Base-by-base conservation (phyloP, 2,113 vertebrate genomes). In the Pterocles burchelli region DNA sequence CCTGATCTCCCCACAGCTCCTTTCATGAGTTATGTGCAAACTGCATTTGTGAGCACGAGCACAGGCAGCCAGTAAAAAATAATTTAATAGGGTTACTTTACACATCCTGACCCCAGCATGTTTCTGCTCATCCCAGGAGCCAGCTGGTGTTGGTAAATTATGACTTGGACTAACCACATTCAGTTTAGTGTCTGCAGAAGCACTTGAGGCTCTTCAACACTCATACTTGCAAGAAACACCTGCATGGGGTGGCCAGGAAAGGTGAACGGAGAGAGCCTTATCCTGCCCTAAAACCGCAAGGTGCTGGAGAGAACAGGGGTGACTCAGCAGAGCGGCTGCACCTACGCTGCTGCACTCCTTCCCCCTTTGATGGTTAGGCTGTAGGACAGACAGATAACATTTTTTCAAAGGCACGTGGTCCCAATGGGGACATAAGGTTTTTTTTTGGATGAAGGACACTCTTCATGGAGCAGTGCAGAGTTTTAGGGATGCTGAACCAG, bases 51-150 rank as follows among this genome's bases (percentile, higher is more conserved):
- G 28, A 89, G 66, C 59, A 48, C 0, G 36, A 83, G 79, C 55
- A 43, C 52, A 73, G 72, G 52, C 95, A 93, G 72, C 29, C 68
- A 71, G 57, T 31, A 38, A 80, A 65, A 86, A 84, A 91, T 59
- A 77, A 71, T 90, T 88, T 90, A 63, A 70, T 80, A 88, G 48
- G 68, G 17, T 77, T 83, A 83, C 73, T 90, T 91, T 86, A 29
- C 59, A 49, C 85, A 81, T 75, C 83, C 75, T 84, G 93, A 96
- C 85, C 83, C 79, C 45, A 89, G 76, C 92, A 51, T 92, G 96
- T 94, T 95, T 78, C 88, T 95, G 83, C 93, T 74, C 34, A 91
- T 96, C 90, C 82, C 67, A 25, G 61, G 74, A 97, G 91, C 33
- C 93, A 88, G 82, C 75, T 91, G 72, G 24, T 79, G 80, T 94